Percentiles rank a stretch among this genome's conserved stretches.
Evolutionary conservation across 2,888 invertebrate species (phyloP).

Genomic region (Harpalus rufipes): DNA sequence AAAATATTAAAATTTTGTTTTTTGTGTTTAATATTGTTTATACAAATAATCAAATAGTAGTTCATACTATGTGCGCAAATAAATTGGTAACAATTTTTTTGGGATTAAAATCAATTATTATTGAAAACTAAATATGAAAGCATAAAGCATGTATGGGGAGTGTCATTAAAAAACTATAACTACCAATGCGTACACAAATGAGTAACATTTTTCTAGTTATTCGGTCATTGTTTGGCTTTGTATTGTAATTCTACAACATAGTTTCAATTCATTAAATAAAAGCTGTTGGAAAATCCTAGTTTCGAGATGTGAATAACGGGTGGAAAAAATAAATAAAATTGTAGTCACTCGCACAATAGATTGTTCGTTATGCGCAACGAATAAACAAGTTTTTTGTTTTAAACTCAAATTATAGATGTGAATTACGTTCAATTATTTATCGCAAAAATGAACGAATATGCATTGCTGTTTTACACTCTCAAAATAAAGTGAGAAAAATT

Average conservation of each 20-base stretch:
- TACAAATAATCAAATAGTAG: too few relatives aligned
- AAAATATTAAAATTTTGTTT: too few relatives aligned
- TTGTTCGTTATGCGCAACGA: neutral
- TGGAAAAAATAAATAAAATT: neutral
- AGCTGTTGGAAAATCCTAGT: neutral
- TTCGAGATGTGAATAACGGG: neutral
- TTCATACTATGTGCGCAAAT: too few relatives aligned
- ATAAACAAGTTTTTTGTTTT: neutral
- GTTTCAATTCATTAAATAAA: slow-evolving; percentile 1
- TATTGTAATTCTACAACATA: neutral
- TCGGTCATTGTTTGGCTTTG: neutral
- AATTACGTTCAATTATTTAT: neutral
- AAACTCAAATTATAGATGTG: neutral
- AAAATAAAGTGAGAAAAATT: too few relatives aligned
- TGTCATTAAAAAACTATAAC: too few relatives aligned
- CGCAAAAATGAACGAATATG: neutral
- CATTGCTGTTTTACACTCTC: neutral
- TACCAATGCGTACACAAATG: neutral
- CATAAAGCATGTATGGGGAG: too few relatives aligned
- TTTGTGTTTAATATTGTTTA: too few relatives aligned
- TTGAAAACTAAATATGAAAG: too few relatives aligned
- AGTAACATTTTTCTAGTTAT: neutral
- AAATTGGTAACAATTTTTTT: too few relatives aligned
- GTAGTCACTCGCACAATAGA: neutral
- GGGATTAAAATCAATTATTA: too few relatives aligned